phyloP scores from a whole-genome alignment of 2,113 vertebrate genomes.

The Sardina pilchardus region DNA sequence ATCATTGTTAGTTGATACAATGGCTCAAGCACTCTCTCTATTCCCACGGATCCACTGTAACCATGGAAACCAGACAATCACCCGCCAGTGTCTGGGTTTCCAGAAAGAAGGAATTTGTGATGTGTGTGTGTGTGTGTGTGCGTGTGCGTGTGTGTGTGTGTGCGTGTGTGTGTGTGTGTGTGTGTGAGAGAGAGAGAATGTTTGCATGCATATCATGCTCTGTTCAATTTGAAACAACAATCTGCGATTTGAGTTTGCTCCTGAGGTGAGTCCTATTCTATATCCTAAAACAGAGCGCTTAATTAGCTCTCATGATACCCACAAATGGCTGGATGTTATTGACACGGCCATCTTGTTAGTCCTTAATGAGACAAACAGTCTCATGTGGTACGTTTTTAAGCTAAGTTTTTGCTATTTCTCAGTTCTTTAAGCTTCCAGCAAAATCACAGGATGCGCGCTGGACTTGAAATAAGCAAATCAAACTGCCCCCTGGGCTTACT shows the following conservation, averaged over 20 bases:
- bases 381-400: neutral
- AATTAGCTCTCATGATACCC: neutral
- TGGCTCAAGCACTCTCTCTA: neutral
- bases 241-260: neutral
- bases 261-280: neutral
- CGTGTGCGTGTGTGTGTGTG: neutral
- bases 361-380: neutral
- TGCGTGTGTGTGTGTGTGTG: neutral
- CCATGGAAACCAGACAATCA: slow-evolving; percentile 11
- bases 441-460: neutral
- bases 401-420: neutral
- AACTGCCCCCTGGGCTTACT: neutral
- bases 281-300: neutral
- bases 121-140: neutral
- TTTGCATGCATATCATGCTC: neutral
- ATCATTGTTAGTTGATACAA: slow-evolving; percentile 10
- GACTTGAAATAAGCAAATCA: neutral
- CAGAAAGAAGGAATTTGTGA: neutral
- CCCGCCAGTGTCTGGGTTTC: slow-evolving; percentile 4
- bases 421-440: neutral
- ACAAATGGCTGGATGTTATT: neutral
- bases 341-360: neutral
- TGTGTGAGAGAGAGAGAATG: neutral
- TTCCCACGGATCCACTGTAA: neutral
- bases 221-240: neutral